Base-by-base conservation (phyloP, 2,797 vertebrate genomes). In the Tauraco hartlaubi region DNA sequence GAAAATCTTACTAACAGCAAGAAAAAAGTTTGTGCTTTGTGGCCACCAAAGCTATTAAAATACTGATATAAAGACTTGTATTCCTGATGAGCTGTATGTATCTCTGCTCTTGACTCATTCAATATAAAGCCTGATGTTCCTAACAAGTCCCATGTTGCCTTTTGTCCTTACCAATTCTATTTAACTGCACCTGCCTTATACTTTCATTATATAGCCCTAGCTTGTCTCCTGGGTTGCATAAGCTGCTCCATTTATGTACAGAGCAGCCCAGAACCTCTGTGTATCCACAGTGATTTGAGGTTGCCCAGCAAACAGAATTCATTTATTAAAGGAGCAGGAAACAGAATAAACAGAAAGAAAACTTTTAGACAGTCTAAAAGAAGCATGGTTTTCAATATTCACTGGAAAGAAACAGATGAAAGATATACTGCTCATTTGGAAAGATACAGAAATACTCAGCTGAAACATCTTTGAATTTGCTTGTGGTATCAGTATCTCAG, bases 331-430 rank as follows among this genome's bases (percentile, higher is more conserved):
- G 43, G 19, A 87, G 9, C 7, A 72, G 20, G 59, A 90, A 91
- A 62, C 2, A 82, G 39, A 79, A 74, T 56, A 87, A 82, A 61
- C 18, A 82, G 51, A 83, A 91, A n/a, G 22, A 85, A 73, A 92
- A 84, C 13, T 84, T 90, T 63, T 19, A 63, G n/a, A 43, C 9
- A 29, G 12, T 48, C 25, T 33, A 33, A 75, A 92, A 83, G 17
- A 74, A 82, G 71, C 0, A 0, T 49, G 4, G 6, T 39, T 89
- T 80, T 87, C 68, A 85, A 74, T 88, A 87, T 74, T 51, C 26
- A 74, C 25, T 79, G 41, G 19, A 83, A 85, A 83, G 23, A 37
- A 90, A 29, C 9, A 79, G 41, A 74, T 88, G 43, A 88, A 85
- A 80, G 26, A 35, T 41, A 41, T 3, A 2, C 23, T 48, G 22